Evolutionary conservation across 1,140 invertebrate species (phyloP).

Genomic region (Campoletis sonorensis): DNA sequence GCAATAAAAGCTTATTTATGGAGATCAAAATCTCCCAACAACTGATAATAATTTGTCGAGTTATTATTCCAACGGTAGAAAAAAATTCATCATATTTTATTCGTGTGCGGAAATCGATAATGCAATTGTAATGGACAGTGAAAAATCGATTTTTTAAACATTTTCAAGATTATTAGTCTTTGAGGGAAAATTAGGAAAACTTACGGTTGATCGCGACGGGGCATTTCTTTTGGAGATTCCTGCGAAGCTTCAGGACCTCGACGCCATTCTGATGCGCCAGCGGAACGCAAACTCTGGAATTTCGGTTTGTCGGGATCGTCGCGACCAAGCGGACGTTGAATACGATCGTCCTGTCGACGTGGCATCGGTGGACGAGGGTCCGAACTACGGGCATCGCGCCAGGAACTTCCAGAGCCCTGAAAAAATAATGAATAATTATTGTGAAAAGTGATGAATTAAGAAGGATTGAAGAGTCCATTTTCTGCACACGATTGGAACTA

Average conservation of each 20-base stretch:
- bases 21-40: too few species aligned
- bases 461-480: neutral
- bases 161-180: too few species aligned
- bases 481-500: too few species aligned
- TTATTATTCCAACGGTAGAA: neutral
- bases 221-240: conserved; percentile 23
- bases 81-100: neutral
- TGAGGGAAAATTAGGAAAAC: conserved; percentile 16
- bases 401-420: conserved; percentile 15
- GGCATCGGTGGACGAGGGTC: neutral
- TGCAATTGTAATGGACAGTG: too few species aligned
- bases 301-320: conserved; percentile 44
- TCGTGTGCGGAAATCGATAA: too few species aligned
- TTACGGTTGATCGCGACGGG: conserved; percentile 45
- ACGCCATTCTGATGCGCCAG: conserved; percentile 49
- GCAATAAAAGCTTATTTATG: too few species aligned
- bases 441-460: neutral
- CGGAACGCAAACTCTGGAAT: conserved; percentile 42
- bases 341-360: conserved; percentile 7
- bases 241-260: conserved; percentile 16
- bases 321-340: conserved; percentile 20
- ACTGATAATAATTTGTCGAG: too few species aligned
- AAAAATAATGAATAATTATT: neutral
- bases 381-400: conserved; percentile 9
- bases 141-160: too few species aligned